Conservation (phyloP, 2,888 invertebrate species). For the Drosophila prolongata region DNA sequence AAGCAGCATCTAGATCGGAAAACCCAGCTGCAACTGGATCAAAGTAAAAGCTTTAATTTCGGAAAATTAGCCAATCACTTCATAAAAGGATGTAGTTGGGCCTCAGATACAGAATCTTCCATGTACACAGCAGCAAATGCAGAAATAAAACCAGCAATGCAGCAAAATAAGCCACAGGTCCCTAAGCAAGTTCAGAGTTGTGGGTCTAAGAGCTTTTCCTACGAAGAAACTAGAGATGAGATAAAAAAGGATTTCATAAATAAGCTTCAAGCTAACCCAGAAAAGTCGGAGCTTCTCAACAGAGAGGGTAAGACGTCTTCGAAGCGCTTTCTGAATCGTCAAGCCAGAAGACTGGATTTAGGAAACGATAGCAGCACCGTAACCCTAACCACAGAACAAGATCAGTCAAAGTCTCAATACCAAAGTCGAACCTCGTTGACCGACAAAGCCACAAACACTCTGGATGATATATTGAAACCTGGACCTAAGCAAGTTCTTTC, state of each 20-base stretch:
- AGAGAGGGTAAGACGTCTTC: background rate
- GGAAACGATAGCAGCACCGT: slow-evolving; percentile 22
- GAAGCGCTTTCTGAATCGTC: background rate
- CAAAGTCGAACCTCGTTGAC: background rate
- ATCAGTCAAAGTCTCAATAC: no score
- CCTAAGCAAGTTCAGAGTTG: background rate
- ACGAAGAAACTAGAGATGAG: background rate
- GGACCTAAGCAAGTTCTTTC: background rate
- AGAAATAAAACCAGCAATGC: background rate
- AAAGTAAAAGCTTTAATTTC: slow-evolving; percentile 50
- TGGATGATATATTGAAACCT: slow-evolving; percentile 2
- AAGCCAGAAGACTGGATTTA: background rate
- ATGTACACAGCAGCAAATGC: slow-evolving; percentile 10
- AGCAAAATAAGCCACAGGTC: background rate
- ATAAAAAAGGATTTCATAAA: background rate
- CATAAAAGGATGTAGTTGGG: slow-evolving; percentile 8
- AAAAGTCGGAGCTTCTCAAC: background rate
- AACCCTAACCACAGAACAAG: slow-evolving; percentile 23
- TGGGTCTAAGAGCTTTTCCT: background rate
- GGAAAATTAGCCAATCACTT: slow-evolving; percentile 46
- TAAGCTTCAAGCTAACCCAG: background rate
- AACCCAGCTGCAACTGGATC: background rate
- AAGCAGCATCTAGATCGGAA: background rate
- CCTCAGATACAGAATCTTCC: background rate
- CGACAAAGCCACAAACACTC: slow-evolving; percentile 25